Base-by-base conservation (phyloP, 2,888 invertebrate species). In the Amphipyra tragopoginis region DNA sequence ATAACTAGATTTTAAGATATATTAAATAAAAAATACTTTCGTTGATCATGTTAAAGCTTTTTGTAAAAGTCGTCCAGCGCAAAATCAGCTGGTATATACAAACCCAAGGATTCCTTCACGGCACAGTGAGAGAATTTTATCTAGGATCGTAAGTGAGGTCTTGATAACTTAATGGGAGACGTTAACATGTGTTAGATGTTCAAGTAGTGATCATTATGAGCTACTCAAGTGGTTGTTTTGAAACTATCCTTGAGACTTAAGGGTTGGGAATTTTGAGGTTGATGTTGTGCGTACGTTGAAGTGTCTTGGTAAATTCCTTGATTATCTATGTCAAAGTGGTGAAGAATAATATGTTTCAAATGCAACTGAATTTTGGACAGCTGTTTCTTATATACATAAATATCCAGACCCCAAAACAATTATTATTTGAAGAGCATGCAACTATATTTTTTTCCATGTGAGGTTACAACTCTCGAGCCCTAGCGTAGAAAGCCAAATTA, bases 191-290 rank as follows among this genome's bases (percentile, higher is more conserved):
- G 77, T 77, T 72, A 55, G 50, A 68, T 45, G 38, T 54, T 72
- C 73, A 71, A 75, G 75, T 58, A 69, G 73, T 77, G 65, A 75
- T 77, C 71, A 77, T 73, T 68, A 77, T 65, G 50, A 33, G 72
- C 71, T 77, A 77, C 77, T 77, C 77, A 77, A 77, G 77, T 77
- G 77, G 77, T 67, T 72, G 65, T 65, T 72, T 57, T 66, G 38
- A 61, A 69, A 64, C 64, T 33, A 68, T 45, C 43, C 40, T 47
- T 40, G 29, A 36, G 33, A 8, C 40, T 57, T 72, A 75, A 77
- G 77, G 73, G 77, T 75, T 77, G 77, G 72, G 77, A 77, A 65
- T 59, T 7, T 52, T 51, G 14, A 39, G 34, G 52, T 50, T 54
- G 9, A 54, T 58, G 54, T 73, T 74, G 67, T 65, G 65, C 64